A percentile compares a stretch with the other conserved stretches of the same genome.
These are phyloP conservation scores for Pseudomyrmex sp. DNA, from an alignment of 1,140 invertebrate genomes.

Conservation along the genomic window DNA sequence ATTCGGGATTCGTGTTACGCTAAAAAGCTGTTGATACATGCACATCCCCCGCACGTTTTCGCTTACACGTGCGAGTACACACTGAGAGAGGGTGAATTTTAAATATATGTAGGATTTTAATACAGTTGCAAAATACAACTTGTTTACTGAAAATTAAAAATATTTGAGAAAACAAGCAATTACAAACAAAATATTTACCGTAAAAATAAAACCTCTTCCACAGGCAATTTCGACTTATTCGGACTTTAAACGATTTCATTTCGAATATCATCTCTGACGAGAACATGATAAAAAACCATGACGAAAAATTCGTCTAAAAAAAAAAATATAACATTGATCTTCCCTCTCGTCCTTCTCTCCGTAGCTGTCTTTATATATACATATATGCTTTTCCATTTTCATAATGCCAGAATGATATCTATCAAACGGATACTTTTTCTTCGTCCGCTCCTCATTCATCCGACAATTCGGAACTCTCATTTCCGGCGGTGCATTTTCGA, in stretches of 20 bases:
- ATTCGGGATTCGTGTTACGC: neutral
- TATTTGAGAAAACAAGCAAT: neutral
- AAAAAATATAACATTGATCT: neutral
- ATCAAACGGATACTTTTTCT: slow-evolving; percentile 3
- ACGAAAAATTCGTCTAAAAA: neutral
- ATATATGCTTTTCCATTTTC: slow-evolving; percentile 4
- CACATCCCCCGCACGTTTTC: neutral
- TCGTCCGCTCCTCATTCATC: neutral
- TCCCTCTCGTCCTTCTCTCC: neutral
- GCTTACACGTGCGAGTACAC: neutral
- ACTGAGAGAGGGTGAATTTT: neutral
- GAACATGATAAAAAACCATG: neutral
- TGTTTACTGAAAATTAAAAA: slow-evolving; percentile 15
- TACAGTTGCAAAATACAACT: neutral
- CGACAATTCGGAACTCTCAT: neutral
- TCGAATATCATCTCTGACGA: neutral
- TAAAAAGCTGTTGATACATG: slow-evolving; percentile 39
- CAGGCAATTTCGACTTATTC: neutral
- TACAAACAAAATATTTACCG: neutral
- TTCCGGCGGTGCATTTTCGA: slow-evolving; percentile 12
- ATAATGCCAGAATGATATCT: slow-evolving; percentile 23
- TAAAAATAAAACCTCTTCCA: too few species aligned
- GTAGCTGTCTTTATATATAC: too few species aligned
- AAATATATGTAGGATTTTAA: neutral
- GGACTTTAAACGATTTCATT: neutral